Conservation (phyloP, 2,113 vertebrate species). For the Hepsetus odoe region DNA sequence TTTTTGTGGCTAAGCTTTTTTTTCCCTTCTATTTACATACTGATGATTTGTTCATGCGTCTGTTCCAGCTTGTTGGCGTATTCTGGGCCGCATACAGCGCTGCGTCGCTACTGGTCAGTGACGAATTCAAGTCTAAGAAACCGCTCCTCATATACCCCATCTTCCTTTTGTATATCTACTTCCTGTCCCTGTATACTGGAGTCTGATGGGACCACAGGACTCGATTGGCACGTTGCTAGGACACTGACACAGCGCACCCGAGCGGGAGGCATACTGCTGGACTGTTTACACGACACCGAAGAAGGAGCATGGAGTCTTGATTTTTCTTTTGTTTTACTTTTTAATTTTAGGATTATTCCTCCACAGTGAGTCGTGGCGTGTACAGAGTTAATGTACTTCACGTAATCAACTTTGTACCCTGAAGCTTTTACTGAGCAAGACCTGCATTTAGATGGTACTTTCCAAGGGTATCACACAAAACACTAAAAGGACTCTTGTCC, state of each 20-base stretch:
- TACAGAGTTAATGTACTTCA: conserved; percentile 81
- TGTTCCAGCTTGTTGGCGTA: conserved; percentile 89
- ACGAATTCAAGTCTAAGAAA: conserved; percentile 99
- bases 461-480: conserved; percentile 16
- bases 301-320: conserved; percentile 52
- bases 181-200: conserved; percentile 98
- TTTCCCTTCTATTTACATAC: neutral
- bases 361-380: conserved; percentile 52
- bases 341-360: conserved; percentile 49
- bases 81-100: conserved; percentile 99
- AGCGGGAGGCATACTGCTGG: conserved; percentile 24
- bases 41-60: neutral
- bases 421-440: conserved; percentile 67
- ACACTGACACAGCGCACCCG: conserved; percentile 57
- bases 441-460: conserved; percentile 79
- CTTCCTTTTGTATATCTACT: conserved; percentile 99
- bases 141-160: conserved; percentile 98
- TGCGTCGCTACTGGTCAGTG: conserved; percentile 94
- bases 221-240: conserved; percentile 63
- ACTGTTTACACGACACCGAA: conserved; percentile 45
- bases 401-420: conserved; percentile 72
- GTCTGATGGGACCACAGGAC: conserved; percentile 78
- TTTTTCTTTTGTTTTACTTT: conserved; percentile 52
- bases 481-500: neutral
- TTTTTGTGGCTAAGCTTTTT: neutral